Base-by-base conservation (phyloP, 2,113 vertebrate genomes). In the Anas platyrhynchos region DNA sequence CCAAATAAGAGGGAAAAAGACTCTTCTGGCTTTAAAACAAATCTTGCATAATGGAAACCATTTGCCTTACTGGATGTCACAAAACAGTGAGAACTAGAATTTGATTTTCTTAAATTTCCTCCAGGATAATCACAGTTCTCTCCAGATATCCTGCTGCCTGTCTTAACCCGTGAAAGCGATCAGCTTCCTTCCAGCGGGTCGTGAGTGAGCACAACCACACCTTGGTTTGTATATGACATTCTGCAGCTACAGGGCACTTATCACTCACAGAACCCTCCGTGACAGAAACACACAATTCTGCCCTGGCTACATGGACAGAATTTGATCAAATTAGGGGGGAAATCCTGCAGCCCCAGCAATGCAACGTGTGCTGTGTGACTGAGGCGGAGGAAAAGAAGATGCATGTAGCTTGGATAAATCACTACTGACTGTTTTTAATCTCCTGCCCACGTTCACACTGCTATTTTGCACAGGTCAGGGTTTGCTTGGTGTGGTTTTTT, bases 271-370 rank as follows among this genome's bases (percentile, higher is more conserved):
- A 69, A 55, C 32, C 6, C 10, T 88, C 18, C 20, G 9, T 25
- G 56, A 0, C 0, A 36, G 44, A n/a, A 86, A 17, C 22, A 56
- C 32, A 22, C 43, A 63, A 73, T 83, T 38, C 63, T 43, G 29
- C 29, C 48, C 26, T 41, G 55, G 15, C 44, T 54, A 13, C 0
- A 0, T 8, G 16, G 41, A 43, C 63, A 63, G 18, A 54, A 38
- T 68, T 73, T n/a, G 62, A 16, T 38, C 6, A 38, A 5, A 72
- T 23, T 38, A 13, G 20, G 43, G 67, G 26, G 25, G n/a, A 11
- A 41, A 41, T 41, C 41, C 71, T 58, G 41, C 67, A 72, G 17
- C 46, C 29, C 4, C 14, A 9, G 52, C 34, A 13, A 22, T 52
- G 46, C 41, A 72, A 0, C 6, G 5, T 14, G 2, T 34, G 48